These are phyloP conservation scores for Leucoma salicis DNA, from an alignment of 2,888 invertebrate species.

Conservation along the genomic window DNA sequence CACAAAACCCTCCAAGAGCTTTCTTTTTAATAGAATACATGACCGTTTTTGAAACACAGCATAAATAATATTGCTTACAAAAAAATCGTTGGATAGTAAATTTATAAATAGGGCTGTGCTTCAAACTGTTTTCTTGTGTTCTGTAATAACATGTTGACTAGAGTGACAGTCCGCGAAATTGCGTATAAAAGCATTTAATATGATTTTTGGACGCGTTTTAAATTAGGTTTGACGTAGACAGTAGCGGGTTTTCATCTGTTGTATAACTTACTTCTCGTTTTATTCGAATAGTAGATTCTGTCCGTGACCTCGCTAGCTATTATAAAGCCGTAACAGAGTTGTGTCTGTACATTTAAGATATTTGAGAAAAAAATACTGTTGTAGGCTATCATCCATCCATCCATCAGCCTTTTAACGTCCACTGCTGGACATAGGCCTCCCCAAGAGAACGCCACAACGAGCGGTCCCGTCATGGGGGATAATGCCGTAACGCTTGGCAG, in stretches of 20 bases:
- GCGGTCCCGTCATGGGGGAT: no score
- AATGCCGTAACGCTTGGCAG: no score
- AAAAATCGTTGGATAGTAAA: conserved; percentile 19
- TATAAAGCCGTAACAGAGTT: no score
- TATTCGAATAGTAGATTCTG: no score
- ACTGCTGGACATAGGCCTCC: no score
- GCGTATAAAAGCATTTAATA: conserved; percentile 64
- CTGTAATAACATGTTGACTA: conserved; percentile 52
- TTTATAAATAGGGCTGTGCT: conserved; percentile 37
- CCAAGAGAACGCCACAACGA: no score
- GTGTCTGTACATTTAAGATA: no score
- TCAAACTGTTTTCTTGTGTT: conserved; percentile 26
- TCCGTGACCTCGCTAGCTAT: no score
- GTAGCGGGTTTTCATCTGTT: conserved; percentile 29
- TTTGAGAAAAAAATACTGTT: no score
- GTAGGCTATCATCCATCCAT: no score
- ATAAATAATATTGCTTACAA: not conserved
- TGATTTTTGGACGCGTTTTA: conserved; percentile 37
- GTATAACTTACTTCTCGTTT: no score
- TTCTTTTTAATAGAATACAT: conserved; percentile 18
- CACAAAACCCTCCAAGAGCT: conserved; percentile 3
- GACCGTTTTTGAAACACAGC: not conserved
- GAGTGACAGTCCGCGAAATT: conserved; percentile 65
- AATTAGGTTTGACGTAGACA: conserved; percentile 37
- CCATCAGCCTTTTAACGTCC: no score